A percentile compares a stretch with the other conserved stretches of the same genome.
Evolutionary conservation across 1,140 invertebrate species (phyloP).

Genomic region (Rhyzopertha dominica): DNA sequence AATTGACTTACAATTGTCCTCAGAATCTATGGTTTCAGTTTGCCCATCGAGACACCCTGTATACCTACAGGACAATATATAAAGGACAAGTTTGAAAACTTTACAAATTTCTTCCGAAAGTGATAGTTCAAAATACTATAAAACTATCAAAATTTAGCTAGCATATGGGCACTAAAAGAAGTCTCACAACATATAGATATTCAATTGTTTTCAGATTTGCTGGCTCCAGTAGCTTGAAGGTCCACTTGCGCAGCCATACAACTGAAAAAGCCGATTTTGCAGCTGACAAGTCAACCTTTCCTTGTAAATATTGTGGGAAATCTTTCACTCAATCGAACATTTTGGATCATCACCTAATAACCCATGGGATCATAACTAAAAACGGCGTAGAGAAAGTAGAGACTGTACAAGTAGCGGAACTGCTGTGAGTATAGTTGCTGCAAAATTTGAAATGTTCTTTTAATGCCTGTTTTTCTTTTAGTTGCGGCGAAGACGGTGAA

Average conservation of each 20-base stretch:
- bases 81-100: not conserved
- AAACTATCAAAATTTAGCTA: not conserved
- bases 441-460: not conserved
- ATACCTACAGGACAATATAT: conserved; percentile 1
- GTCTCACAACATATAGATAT: not conserved
- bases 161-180: not conserved
- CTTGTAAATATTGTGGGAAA: conserved; percentile 76
- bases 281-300: no score
- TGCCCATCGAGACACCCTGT: no score
- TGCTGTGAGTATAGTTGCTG: conserved; percentile 40
- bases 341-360: conserved; percentile 56
- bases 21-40: no score
- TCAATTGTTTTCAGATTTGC: conserved; percentile 36
- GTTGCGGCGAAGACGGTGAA: conserved; percentile 14
- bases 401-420: conserved; percentile 40
- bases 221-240: conserved; percentile 41
- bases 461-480: conserved; percentile 1
- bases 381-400: conserved; percentile 35
- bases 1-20: no score
- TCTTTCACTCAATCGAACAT: conserved; percentile 59
- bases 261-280: conserved; percentile 74
- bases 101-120: not conserved
- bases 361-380: conserved; percentile 42
- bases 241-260: conserved; percentile 35
- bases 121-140: not conserved